These are phyloP conservation scores for Nemotelus pantherinus DNA, from an alignment of 2,888 invertebrate genomes.

Conservation along the genomic window DNA sequence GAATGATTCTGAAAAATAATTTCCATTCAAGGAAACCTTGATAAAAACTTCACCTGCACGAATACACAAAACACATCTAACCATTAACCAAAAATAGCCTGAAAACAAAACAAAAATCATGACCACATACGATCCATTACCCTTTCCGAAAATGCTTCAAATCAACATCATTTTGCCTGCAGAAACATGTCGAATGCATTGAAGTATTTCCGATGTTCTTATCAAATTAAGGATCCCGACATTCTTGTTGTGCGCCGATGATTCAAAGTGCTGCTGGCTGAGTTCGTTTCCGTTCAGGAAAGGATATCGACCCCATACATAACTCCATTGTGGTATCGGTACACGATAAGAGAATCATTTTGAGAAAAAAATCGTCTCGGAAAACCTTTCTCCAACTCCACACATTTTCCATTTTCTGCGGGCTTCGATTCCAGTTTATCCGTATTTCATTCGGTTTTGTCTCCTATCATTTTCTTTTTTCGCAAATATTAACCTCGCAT, in stretches of 20 bases:
- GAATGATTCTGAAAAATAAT: too few relatives aligned
- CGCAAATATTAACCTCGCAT: constrained; percentile 36
- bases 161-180: too few relatives aligned
- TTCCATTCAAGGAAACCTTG: too few relatives aligned
- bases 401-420: not conserved
- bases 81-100: too few relatives aligned
- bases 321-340: constrained; percentile 12
- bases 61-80: too few relatives aligned
- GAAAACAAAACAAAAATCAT: too few relatives aligned
- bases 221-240: constrained; percentile 6
- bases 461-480: constrained; percentile 13
- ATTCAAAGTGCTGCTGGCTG: not conserved
- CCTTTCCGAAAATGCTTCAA: too few relatives aligned
- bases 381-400: not conserved
- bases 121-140: too few relatives aligned
- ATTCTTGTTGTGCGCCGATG: constrained; percentile 6
- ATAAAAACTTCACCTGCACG: too few relatives aligned
- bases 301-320: not conserved
- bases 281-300: too few relatives aligned
- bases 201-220: not conserved
- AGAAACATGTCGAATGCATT: not conserved
- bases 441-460: constrained; percentile 11
- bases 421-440: not conserved
- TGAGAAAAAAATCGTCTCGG: not conserved
- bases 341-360: constrained; percentile 20